These are phyloP conservation scores for Nomada ferruginata DNA, from an alignment of 2,888 invertebrate species.

Conservation along the genomic window DNA sequence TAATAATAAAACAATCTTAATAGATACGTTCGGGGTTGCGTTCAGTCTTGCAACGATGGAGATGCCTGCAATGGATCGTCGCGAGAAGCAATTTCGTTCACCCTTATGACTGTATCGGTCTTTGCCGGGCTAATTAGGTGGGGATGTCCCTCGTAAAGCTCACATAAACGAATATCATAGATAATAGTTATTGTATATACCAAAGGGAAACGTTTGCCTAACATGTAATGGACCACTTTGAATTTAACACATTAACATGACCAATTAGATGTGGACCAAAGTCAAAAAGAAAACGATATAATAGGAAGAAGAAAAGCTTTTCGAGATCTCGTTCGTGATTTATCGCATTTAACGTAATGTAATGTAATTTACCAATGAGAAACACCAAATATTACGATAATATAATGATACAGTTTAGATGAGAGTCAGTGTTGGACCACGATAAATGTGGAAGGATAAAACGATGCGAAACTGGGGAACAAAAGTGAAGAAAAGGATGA, in stretches of 20 bases:
- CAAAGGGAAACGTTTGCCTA: constrained; percentile 10
- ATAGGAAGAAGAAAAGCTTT: background rate
- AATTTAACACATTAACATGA: constrained; percentile 45
- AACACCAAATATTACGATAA: too few species aligned
- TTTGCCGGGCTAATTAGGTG: constrained; percentile 56
- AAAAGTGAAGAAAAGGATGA: too few species aligned
- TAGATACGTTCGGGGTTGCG: constrained; percentile 95
- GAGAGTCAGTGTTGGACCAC: too few species aligned
- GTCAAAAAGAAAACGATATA: constrained; percentile 19
- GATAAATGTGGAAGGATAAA: too few species aligned
- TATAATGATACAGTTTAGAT: too few species aligned
- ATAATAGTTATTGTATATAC: constrained; percentile 45
- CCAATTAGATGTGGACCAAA: constrained; percentile 62
- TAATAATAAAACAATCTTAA: constrained; percentile 1
- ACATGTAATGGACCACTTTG: constrained; percentile 43
- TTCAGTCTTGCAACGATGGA: constrained; percentile 96
- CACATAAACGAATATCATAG: constrained; percentile 26
- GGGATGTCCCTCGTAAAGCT: constrained; percentile 11
- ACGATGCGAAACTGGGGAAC: too few species aligned
- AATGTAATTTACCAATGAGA: too few species aligned
- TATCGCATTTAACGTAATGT: constrained; percentile 6
- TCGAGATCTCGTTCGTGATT: constrained; percentile 17
- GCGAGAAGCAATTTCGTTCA: constrained; percentile 48
- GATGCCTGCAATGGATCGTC: constrained; percentile 92
- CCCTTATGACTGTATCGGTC: constrained; percentile 64